Evolutionary conservation across 2,888 invertebrate genomes (phyloP), one percentile per base, ranked within the genome.

Genomic region (Erebia palarica): DNA sequence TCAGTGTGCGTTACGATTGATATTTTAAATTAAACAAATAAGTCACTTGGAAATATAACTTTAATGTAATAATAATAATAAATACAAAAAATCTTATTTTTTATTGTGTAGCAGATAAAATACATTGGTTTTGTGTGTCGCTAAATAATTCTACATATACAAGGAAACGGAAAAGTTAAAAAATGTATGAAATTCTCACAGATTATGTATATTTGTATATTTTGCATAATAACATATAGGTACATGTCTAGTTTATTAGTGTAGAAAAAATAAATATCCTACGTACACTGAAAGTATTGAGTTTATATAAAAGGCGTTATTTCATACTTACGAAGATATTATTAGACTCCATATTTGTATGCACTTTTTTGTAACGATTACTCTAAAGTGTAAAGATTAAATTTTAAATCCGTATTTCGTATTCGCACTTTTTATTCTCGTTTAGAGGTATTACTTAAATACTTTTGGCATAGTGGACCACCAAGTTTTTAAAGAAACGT

Each of bases 101-200:
- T 58, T 21, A 55, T 7, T 55, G 44, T 61, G 61, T 59, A 61
- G 61, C 61, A 61, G 61, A 61, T 44, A 61, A 61, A 61, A 61
- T 61, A 61, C 44, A 18, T 61, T 61, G 61, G 44, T 44, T 61
- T 42, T 18, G 16, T 42, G 42, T 61, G 16, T 11, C 13, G 42
- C 16, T 61, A 61, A 42, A 61, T 21, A 58, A 27, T 57, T 21
- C 57, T 57, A 53, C 1, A 53, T 53, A 58, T 58, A 58, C 57
- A 58, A 13, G 21, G 27, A 21, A 58, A 58, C 16, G 10, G 55
- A 58, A 58, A 58, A 58, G 57, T 58, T 58, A 4, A 57, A 57
- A 57, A 57, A 21, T 57, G 10, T 58, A 58, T 58, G 14, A 27
- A 58, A 27, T 14, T 58, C 27, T 58, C 57, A 58, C 57, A 58